Evolutionary conservation across 1,140 invertebrate species (phyloP).

Genomic region (Drosophila ambigua): DNA sequence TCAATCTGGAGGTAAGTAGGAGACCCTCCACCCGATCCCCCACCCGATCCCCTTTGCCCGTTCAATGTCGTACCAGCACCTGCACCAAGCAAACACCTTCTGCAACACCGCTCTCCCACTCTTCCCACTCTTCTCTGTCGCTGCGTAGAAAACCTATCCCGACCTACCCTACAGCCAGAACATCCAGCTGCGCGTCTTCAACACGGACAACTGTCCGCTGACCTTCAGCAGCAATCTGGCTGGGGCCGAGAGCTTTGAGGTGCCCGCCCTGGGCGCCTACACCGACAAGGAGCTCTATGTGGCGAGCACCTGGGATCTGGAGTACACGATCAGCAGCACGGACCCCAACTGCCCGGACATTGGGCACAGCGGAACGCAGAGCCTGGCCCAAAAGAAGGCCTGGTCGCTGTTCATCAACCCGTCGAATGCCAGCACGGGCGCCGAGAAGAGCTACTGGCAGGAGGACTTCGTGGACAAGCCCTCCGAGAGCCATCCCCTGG

Average conservation of each 20-base stretch:
- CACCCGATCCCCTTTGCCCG: too few species aligned
- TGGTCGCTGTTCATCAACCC: conserved; percentile 84
- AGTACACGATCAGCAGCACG: conserved; percentile 23
- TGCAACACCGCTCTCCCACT: conserved; percentile 17
- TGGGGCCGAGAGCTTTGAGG: conserved; percentile 18
- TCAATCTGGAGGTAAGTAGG: conserved; percentile 87
- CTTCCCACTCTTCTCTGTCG: conserved; percentile 44
- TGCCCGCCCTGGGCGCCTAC: conserved; percentile 73
- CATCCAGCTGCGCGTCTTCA: conserved; percentile 89
- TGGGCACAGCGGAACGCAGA: background rate
- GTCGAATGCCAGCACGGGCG: conserved; percentile 13
- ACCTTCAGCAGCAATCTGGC: conserved; percentile 46
- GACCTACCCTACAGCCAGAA: conserved; percentile 85
- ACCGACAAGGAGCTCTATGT: conserved; percentile 68
- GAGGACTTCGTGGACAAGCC: conserved; percentile 73
- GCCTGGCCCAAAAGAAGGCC: conserved; percentile 42
- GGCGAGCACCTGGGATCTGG: background rate
- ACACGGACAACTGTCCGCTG: conserved; percentile 85
- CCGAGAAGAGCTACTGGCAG: conserved; percentile 14
- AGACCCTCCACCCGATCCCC: too few species aligned
- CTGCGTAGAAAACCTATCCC: conserved; percentile 86
- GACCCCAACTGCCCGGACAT: conserved; percentile 18
- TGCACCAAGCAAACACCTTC: conserved; percentile 5
- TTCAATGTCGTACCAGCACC: conserved; percentile 8
- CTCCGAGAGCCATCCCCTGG: conserved; percentile 63